Base-by-base conservation (phyloP, 2,888 invertebrate species). In the Pyralis farinalis region DNA sequence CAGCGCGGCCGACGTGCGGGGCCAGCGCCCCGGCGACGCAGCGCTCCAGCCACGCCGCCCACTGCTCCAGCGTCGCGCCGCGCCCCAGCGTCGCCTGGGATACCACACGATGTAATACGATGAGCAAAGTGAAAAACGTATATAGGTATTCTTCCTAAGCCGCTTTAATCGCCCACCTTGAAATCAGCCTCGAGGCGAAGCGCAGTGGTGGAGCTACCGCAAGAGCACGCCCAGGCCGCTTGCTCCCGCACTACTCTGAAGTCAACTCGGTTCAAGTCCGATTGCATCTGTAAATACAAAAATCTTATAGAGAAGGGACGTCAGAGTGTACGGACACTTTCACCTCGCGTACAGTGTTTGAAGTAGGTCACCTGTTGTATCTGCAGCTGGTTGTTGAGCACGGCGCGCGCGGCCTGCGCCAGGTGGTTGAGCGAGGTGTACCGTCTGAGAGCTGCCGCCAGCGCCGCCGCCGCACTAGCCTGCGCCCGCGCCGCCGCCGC, bases 391-490 rank as follows among this genome's bases (percentile, higher is more conserved):
- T 98, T 99, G 81, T 97, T 96, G 53, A 99, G 92, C 42, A 99
- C 98, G 38, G 98, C 98, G 39, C 98, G 91, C 4, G 98, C 98
- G 35, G 98, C 97, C 83, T 96, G 95, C 47, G 99, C 98, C 64
- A 99, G 91, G 84, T 99, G 99, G 89, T 99, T 99, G 47, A 99
- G 91, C 20, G 98, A 98, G 5, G 99, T 99, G 90, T 99, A 99
- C 27, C 98, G 94, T 28, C 98, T 92, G 66, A 99, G 84, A 38
- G 98, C 98, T 12, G 97, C 98, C 79, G 98, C 98, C 63, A 98
- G 96, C 79, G 99, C 96, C 10, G 96, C 96, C 47, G 96, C 95
- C 1, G 98, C 97, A 8, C 95, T 94, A 6, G 94, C 86, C 58
- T 95, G 94, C 39, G 96, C 95, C 53, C 94, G 92, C 49, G 94